Conservation (phyloP, 2,113 vertebrate genomes). For the Siniperca knerii region DNA sequence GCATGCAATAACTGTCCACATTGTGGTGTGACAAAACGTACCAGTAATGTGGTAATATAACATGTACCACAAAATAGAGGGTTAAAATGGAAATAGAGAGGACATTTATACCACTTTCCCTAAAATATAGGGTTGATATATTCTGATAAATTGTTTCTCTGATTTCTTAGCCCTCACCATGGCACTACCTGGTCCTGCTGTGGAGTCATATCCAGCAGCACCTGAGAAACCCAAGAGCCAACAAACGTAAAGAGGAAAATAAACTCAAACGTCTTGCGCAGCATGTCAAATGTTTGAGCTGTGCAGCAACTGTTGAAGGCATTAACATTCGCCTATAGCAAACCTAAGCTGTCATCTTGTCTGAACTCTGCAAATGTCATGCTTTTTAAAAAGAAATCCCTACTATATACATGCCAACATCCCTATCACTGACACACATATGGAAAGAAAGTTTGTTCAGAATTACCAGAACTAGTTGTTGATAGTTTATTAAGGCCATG, state of each 20-base stretch:
- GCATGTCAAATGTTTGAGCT: slow-evolving; percentile 49
- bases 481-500: neutral
- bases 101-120: neutral
- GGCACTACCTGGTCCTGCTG: slow-evolving; percentile 17
- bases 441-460: neutral
- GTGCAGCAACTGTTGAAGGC: slow-evolving; percentile 43
- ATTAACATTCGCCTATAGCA: slow-evolving; percentile 38
- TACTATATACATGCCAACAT: neutral
- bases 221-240: slow-evolving; percentile 5
- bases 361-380: slow-evolving; percentile 16
- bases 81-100: neutral
- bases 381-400: slow-evolving; percentile 8
- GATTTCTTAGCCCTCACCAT: neutral
- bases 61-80: neutral
- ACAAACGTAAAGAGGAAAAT: slow-evolving; percentile 30
- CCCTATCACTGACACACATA: slow-evolving; percentile 1
- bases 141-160: slow-evolving; percentile 1
- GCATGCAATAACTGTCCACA: neutral
- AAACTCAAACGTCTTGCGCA: slow-evolving; percentile 33
- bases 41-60: neutral
- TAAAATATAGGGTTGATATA: neutral
- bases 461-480: neutral
- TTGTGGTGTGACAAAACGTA: neutral
- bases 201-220: slow-evolving; percentile 22
- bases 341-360: slow-evolving; percentile 53